Conservation (phyloP, 1,140 invertebrate genomes). For the Ostrea edulis region DNA sequence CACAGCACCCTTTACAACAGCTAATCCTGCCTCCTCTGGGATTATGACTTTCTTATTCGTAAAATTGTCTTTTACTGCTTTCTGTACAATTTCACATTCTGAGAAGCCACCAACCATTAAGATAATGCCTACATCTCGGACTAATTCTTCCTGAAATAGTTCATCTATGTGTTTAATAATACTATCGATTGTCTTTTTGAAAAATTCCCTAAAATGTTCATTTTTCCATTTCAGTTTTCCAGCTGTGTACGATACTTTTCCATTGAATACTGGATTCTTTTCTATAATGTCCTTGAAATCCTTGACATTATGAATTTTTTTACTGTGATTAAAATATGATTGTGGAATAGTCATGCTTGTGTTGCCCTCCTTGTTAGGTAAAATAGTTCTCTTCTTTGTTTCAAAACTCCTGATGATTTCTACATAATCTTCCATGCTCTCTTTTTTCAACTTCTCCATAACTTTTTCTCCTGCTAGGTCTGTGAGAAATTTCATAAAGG, state of each 20-base stretch:
- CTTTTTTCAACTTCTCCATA: slow-evolving; percentile 38
- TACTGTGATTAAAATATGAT: background rate
- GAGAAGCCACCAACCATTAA: slow-evolving; percentile 60
- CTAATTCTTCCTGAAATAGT: slow-evolving; percentile 35
- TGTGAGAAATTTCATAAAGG: slow-evolving; percentile 48
- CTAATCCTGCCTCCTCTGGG: slow-evolving; percentile 46
- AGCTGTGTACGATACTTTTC: background rate
- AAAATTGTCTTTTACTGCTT: slow-evolving; percentile 47
- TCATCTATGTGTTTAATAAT: slow-evolving; percentile 49
- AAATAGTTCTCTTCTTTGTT: slow-evolving; percentile 49
- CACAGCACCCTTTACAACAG: slow-evolving; percentile 56
- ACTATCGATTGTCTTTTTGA: slow-evolving; percentile 41
- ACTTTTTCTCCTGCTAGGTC: slow-evolving; percentile 41
- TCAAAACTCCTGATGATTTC: slow-evolving; percentile 50
- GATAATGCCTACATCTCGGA: slow-evolving; percentile 44
- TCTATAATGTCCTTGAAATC: background rate
- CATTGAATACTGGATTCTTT: background rate
- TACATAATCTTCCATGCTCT: slow-evolving; percentile 52
- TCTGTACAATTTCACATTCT: slow-evolving; percentile 51
- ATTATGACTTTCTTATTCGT: slow-evolving; percentile 46
- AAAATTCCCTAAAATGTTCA: slow-evolving; percentile 30
- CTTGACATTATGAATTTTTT: background rate
- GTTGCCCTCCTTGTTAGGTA: slow-evolving; percentile 10
- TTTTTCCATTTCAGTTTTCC: slow-evolving; percentile 41
- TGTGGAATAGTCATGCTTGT: slow-evolving; percentile 42